Conservation (phyloP, 2,113 vertebrate species). For the Pedetes capensis region DNA sequence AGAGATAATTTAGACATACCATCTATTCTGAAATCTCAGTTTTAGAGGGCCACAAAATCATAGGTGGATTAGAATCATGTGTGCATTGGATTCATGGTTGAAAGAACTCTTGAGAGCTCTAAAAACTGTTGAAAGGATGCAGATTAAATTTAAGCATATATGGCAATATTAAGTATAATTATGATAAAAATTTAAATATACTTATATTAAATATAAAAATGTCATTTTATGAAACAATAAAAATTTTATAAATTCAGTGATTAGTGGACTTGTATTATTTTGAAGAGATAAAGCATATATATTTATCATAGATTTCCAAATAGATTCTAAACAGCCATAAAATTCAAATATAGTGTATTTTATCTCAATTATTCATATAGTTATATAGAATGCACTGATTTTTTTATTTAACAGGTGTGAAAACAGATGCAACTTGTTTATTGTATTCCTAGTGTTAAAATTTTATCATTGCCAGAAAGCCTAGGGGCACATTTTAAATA, state of each 20-base stretch:
- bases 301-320: background rate
- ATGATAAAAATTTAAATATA: slow-evolving; percentile 1
- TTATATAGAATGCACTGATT: background rate
- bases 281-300: background rate
- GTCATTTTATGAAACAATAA: background rate
- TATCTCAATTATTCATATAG: background rate
- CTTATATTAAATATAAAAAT: background rate
- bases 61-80: no score
- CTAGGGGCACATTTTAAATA: background rate
- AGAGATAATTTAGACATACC: background rate
- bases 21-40: no score
- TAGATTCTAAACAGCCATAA: background rate
- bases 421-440: slow-evolving; percentile 46
- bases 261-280: background rate
- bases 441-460: slow-evolving; percentile 35
- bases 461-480: slow-evolving; percentile 28
- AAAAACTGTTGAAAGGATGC: no score
- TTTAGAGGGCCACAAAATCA: no score
- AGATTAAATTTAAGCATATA: no score
- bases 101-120: no score
- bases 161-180: background rate
- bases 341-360: background rate
- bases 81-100: no score
- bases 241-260: background rate
- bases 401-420: slow-evolving; percentile 12